Base-by-base conservation (phyloP, 2,113 vertebrate genomes). In the Thamnophis sirtalis region DNA sequence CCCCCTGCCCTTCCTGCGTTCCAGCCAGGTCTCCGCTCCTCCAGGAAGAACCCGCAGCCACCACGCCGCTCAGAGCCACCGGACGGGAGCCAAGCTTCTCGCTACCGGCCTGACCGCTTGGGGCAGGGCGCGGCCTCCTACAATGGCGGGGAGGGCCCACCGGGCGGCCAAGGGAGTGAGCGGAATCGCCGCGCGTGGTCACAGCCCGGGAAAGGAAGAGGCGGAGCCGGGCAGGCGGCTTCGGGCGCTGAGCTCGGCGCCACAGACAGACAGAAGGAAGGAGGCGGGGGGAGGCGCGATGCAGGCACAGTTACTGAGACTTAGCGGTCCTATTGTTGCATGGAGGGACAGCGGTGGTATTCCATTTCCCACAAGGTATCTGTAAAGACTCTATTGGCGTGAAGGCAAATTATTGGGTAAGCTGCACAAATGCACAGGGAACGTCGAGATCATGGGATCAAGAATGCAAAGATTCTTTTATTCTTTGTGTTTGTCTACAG, bases 121-220 rank as follows among this genome's bases (percentile, higher is more conserved):
- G 68, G 84, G 56, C 86, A 50, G 93, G 94, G 88, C 92, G 92
- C 92, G 92, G 86, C 90, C 88, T 96, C 91, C 80, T 63, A 86
- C 93, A 86, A 95, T 94, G 92, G 95, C 95, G 93, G 90, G 92
- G 51, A 90, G 91, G 86, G 95, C 93, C 94, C 95, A 95, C 94
- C 94, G 95, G 91, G 93, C 91, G 50, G 95, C 92, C 91, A 56
- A 91, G 90, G 92, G 90, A 94, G 90, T 92, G 94, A 96, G 95
- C 95, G 94, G 95, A 96, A 96, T 94, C 94, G 89, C 93, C 90
- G 94, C 94, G 94, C 95, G 95, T 93, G 94, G 95, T 92, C 94
- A 93, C 94, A 94, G 89, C 93, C 94, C 93, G 91, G 89, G 53
- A 94, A 22, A 89, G 91, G 89, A 92, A 93, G 92, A 73, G 92